These are phyloP conservation scores for Biston stratarius DNA, from an alignment of 2,888 invertebrate genomes.

Conservation along the genomic window DNA sequence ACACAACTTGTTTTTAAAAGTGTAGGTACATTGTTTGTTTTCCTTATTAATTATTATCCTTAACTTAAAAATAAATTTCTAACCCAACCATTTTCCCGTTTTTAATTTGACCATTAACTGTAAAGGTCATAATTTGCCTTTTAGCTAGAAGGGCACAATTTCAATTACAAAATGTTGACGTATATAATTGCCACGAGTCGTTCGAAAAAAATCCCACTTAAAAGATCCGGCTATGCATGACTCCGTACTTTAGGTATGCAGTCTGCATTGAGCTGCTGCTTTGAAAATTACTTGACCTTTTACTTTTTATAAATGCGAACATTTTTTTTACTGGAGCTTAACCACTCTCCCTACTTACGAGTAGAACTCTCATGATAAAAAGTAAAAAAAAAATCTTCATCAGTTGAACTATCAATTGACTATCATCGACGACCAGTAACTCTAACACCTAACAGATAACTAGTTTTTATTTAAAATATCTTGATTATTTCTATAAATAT, in stretches of 20 bases:
- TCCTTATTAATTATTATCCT: no score
- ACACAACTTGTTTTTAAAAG: no score
- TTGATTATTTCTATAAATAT: no score
- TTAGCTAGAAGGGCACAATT: not conserved
- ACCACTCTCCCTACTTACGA: conserved; percentile 9
- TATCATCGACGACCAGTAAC: no score
- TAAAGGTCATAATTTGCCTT: conserved; percentile 5
- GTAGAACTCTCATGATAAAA: not conserved
- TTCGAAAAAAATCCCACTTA: conserved; percentile 58
- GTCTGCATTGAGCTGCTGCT: conserved; percentile 56
- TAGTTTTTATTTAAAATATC: no score
- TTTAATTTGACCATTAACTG: not conserved
- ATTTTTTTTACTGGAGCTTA: conserved; percentile 24
- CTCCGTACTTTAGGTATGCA: conserved; percentile 43
- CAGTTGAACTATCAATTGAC: no score
- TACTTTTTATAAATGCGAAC: conserved; percentile 33
- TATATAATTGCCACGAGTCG: conserved; percentile 55
- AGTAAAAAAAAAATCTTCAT: not conserved
- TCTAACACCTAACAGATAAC: no score
- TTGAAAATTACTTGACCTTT: conserved; percentile 50
- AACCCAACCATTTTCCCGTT: not conserved
- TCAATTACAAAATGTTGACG: conserved; percentile 42
- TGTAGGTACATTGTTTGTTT: no score
- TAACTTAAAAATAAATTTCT: no score
- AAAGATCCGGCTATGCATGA: conserved; percentile 64